These are phyloP conservation scores for Ivindomyrus marchei DNA, from an alignment of 2,113 vertebrate species.

Conservation along the genomic window DNA sequence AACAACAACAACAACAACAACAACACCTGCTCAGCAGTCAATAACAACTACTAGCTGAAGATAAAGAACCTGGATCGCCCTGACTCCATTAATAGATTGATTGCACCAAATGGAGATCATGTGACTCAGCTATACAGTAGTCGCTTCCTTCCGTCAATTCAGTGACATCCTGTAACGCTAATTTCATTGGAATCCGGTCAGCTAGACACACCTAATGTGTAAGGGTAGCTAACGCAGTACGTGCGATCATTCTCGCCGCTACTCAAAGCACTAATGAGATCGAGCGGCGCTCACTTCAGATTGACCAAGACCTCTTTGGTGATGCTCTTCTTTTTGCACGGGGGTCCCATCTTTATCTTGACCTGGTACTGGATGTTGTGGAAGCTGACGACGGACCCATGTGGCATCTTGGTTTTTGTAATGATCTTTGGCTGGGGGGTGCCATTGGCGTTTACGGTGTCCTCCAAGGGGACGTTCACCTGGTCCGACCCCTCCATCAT, in stretches of 20 bases:
- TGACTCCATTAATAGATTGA: background rate
- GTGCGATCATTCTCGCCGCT: background rate
- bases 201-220: background rate
- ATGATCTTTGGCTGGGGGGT: constrained; percentile 23
- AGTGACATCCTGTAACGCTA: background rate
- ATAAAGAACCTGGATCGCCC: background rate
- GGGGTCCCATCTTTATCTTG: constrained; percentile 36
- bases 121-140: background rate
- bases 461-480: constrained; percentile 48
- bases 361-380: constrained; percentile 61
- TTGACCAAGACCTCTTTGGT: constrained; percentile 52
- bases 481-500: constrained; percentile 43
- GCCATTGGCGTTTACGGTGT: constrained; percentile 41
- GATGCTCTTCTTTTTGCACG: constrained; percentile 38
- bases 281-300: constrained; percentile 53
- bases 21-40: background rate
- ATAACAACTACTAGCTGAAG: background rate
- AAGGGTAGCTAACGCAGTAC: no score
- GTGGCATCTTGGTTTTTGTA: background rate
- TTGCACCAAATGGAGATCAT: background rate
- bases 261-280: background rate
- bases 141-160: background rate
- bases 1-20: background rate
- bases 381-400: constrained; percentile 60
- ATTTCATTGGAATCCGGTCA: background rate